Conservation (phyloP, 2,113 vertebrate genomes). For the Circaetus gallicus region DNA sequence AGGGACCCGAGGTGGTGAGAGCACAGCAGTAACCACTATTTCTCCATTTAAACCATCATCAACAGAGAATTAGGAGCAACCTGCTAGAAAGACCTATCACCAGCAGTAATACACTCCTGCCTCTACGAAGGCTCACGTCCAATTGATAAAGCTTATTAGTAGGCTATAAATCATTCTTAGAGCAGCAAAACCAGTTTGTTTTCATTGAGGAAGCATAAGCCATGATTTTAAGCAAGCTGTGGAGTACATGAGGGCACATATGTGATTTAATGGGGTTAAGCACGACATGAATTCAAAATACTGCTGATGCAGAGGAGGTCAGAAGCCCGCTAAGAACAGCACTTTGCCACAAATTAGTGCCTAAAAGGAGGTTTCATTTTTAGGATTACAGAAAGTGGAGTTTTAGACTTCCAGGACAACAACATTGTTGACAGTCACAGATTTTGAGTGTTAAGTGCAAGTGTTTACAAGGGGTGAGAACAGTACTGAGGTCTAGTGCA, state of each 20-base stretch:
- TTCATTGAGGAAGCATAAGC: background rate
- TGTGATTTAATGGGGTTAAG: background rate
- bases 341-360: fast-evolving
- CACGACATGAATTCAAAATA: background rate
- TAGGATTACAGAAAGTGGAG: background rate
- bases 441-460: background rate
- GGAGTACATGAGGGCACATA: fast-evolving
- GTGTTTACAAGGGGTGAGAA: no score
- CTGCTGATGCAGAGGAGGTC: background rate
- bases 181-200: background rate
- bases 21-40: fast-evolving
- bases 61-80: background rate
- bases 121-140: background rate
- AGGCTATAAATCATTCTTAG: background rate
- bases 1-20: fast-evolving
- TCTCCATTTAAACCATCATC: background rate
- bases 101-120: background rate
- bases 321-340: background rate
- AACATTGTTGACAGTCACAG: fast-evolving
- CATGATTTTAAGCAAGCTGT: fast-evolving
- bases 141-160: background rate
- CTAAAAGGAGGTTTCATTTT: background rate
- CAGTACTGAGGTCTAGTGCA: background rate
- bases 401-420: no score
- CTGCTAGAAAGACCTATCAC: background rate